These are phyloP conservation scores for Limanda limanda DNA, from an alignment of 2,113 vertebrate species.

Conservation along the genomic window DNA sequence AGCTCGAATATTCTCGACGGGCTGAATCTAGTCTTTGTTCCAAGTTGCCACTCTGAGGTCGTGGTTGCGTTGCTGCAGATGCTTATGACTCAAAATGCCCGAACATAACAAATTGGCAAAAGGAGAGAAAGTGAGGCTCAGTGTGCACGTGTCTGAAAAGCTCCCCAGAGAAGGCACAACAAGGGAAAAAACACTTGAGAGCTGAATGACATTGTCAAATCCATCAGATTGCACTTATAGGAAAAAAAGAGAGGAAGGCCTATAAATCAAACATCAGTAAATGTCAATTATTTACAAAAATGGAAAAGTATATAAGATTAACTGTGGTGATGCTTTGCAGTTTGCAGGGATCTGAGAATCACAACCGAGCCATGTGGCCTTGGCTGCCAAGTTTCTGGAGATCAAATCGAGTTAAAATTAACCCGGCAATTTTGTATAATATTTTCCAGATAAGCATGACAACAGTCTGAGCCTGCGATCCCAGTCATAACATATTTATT, in stretches of 20 bases:
- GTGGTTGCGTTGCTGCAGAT: neutral
- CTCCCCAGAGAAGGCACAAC: neutral
- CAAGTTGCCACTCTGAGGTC: neutral
- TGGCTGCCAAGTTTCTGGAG: neutral
- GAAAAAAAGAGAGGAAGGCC: too few species aligned
- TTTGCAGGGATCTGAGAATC: too few species aligned
- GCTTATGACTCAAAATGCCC: neutral
- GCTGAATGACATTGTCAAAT: neutral
- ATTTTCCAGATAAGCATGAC: neutral
- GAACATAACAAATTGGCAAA: neutral
- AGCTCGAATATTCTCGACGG: neutral
- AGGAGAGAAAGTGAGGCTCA: neutral
- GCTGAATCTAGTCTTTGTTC: constrained; percentile 49
- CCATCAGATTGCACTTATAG: neutral
- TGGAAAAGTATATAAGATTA: neutral
- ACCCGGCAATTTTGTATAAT: neutral
- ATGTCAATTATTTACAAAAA: neutral
- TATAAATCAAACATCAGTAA: neutral
- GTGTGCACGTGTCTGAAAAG: neutral
- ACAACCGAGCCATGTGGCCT: too few species aligned
- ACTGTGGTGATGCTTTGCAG: too few species aligned
- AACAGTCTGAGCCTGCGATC: constrained; percentile 10
- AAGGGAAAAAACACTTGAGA: neutral
- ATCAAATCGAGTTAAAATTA: neutral
- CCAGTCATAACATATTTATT: constrained; percentile 43